A percentile compares a stretch with the other conserved stretches of the same genome.
Evolutionary conservation across 2,888 invertebrate genomes (phyloP).

Genomic region (Oxytorus armatus): DNA sequence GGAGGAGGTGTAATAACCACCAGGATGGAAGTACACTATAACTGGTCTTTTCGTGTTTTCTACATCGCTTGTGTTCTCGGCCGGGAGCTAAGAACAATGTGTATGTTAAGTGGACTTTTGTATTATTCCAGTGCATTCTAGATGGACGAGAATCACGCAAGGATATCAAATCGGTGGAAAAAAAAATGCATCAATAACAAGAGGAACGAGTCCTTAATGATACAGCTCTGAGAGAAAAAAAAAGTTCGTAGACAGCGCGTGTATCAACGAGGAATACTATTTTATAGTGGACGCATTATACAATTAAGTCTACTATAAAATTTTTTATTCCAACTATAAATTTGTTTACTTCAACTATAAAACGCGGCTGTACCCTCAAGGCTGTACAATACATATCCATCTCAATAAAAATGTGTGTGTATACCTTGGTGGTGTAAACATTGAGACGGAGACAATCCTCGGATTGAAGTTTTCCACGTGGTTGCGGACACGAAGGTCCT

Average conservation of each 20-base stretch:
- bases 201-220: too few relatives aligned
- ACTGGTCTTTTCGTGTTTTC: constrained; percentile 85
- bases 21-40: constrained; percentile 89
- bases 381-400: not conserved
- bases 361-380: too few relatives aligned
- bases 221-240: too few relatives aligned
- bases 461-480: constrained; percentile 81
- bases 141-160: not conserved
- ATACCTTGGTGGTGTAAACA: constrained; percentile 86
- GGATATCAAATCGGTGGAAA: not conserved
- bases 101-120: not conserved
- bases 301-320: too few relatives aligned
- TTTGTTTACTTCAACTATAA: too few relatives aligned
- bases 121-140: not conserved
- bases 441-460: constrained; percentile 89
- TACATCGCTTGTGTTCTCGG: not conserved
- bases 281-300: too few relatives aligned
- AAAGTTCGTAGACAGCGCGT: too few relatives aligned
- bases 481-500: constrained; percentile 87
- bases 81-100: constrained; percentile 52
- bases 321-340: too few relatives aligned
- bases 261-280: too few relatives aligned
- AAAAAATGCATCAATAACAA: not conserved
- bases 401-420: not conserved
- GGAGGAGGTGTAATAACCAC: constrained; percentile 88